Evolutionary conservation across 2,113 vertebrate species (phyloP).

Genomic region (Nothocercus nigrocapillus): DNA sequence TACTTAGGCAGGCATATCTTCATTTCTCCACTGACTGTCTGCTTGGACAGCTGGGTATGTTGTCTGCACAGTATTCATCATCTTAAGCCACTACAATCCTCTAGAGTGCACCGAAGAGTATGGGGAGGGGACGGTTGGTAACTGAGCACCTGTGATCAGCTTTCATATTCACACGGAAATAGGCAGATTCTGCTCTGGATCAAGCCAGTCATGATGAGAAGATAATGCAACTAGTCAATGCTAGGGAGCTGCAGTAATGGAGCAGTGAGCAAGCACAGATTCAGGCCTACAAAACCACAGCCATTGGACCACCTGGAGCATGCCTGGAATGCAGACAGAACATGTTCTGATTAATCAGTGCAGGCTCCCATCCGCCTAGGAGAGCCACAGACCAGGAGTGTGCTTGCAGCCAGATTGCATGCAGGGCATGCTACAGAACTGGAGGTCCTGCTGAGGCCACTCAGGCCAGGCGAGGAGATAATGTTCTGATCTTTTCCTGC

Average conservation of each 20-base stretch:
- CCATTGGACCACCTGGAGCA: neutral
- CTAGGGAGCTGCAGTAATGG: neutral
- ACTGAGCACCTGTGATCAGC: neutral
- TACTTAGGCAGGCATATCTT: constrained; percentile 70
- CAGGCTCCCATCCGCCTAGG: neutral
- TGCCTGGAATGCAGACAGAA: neutral
- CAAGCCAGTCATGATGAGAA: neutral
- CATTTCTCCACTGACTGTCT: constrained; percentile 43
- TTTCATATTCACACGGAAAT: neutral
- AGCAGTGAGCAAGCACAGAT: neutral
- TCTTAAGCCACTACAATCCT: constrained; percentile 48
- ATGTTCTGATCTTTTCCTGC: neutral
- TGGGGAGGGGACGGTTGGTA: neutral
- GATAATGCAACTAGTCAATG: neutral
- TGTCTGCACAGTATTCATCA: constrained; percentile 62
- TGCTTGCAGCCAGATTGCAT: neutral
- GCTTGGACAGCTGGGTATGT: constrained; percentile 64
- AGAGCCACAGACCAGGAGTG: neutral
- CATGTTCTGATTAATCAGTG: neutral
- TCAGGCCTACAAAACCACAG: neutral
- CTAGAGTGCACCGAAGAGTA: constrained; percentile 1
- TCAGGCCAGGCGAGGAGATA: accelerated
- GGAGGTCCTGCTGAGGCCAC: neutral
- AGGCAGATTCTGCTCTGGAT: neutral
- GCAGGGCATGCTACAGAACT: accelerated